Evolutionary conservation across 2,113 vertebrate species (phyloP), one percentile per base, ranked within the genome.

Genomic region (Hypomesus transpacificus): DNA sequence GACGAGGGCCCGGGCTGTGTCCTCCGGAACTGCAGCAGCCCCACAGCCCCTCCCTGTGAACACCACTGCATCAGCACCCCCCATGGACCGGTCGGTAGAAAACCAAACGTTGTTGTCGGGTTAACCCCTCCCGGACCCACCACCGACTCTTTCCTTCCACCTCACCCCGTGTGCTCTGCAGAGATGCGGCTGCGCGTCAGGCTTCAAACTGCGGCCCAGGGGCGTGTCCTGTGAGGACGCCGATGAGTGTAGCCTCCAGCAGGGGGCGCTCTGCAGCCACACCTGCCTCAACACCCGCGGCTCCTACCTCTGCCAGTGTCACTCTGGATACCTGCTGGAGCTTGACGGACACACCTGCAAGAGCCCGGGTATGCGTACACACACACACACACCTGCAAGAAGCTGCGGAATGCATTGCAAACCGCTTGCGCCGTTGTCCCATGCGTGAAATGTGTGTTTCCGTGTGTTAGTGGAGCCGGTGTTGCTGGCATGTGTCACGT

Each of bases 401-500:
- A 66, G 6, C 31, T 66, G 2, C 3, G 14, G 51, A 66, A 13
- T 6, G 1, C n/a, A 17, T n/a, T 8, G 6, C 5, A 34, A 34
- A 46, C 1, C 9, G 39, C 9, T 9, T 13, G 7, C 9, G 39
- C 39, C 13, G 9, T 4, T 34, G 31, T 34, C 7, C 0, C 31
- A 6, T 8, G 7, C 0, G 31, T 34, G 31, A 34, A 34, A 34
- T 8, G 31, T 34, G 18, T 54, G 4, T 18, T 54, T 52, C 16
- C 14, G 22, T 93, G 82, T 26, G 24, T 26, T 85, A 90, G 89
- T 91, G 8, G 95, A 98, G 74, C 93, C 95, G 0, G 16, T 80
- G 54, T 66, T 98, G 70, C 87, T 98, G 67, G 93, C 93, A 9
- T 94, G 95, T 0, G 71, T 96, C 66, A 93, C 95, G 80, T 93